A percentile compares a stretch with the other conserved stretches of the same genome.
Conservation (phyloP, 2,113 vertebrate species). For the Otolemur garnettii region DNA sequence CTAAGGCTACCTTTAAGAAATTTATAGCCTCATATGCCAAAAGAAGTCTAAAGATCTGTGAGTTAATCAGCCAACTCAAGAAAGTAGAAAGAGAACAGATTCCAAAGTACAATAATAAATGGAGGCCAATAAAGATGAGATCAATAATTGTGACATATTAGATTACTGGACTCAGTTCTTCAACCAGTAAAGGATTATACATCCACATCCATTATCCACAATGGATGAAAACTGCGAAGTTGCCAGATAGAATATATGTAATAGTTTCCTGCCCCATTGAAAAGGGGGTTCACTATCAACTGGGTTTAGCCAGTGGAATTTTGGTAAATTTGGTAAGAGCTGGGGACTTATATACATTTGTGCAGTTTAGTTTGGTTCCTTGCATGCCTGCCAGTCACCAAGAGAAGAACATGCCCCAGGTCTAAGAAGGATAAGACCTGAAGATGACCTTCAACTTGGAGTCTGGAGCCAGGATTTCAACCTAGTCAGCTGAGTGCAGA, state of each 20-base stretch:
- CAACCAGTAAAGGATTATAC: background rate
- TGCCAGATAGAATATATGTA: background rate
- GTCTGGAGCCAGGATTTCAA: background rate
- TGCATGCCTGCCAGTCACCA: background rate
- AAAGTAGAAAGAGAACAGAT: constrained; percentile 48
- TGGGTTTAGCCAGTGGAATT: background rate
- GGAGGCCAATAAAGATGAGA: constrained; percentile 35
- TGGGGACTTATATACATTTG: background rate
- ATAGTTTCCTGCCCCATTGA: background rate
- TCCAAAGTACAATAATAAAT: constrained; percentile 40
- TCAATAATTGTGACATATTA: background rate
- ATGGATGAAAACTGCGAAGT: background rate
- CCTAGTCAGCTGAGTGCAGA: background rate
- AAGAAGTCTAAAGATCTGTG: constrained; percentile 27
- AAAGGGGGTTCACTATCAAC: background rate
- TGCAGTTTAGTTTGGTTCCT: background rate
- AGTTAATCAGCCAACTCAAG: constrained; percentile 57
- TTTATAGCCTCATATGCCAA: background rate
- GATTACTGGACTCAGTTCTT: background rate
- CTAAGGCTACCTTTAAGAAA: constrained; percentile 30
- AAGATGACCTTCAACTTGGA: background rate
- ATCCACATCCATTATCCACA: background rate
- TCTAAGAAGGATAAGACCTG: background rate
- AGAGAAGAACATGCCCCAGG: background rate
- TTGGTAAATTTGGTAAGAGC: background rate